Percentiles rank a stretch among this genome's conserved stretches.
Conservation (phyloP, 2,888 invertebrate species). For the Clostera curtula region DNA sequence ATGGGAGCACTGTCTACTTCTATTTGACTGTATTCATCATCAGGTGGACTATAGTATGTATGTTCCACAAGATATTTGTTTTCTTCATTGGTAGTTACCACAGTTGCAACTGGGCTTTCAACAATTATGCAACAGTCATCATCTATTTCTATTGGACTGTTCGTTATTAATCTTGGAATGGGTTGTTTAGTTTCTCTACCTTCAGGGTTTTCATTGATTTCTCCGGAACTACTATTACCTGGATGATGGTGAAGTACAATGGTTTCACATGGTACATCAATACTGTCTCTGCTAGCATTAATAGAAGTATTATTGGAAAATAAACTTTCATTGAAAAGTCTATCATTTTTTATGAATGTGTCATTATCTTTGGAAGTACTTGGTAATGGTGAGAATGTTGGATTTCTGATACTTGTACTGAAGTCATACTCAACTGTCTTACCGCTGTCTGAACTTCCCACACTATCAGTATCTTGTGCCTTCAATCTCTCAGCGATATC, state of each 20-base stretch:
- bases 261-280: slow-evolving; percentile 23
- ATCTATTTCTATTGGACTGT: slow-evolving; percentile 3
- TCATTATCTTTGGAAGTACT: slow-evolving; percentile 40
- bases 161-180: not conserved
- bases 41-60: slow-evolving; percentile 11
- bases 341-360: slow-evolving; percentile 35
- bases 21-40: slow-evolving; percentile 18
- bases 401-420: slow-evolving; percentile 7
- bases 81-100: too few relatives aligned
- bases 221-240: not conserved
- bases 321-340: slow-evolving; percentile 31
- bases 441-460: slow-evolving; percentile 26
- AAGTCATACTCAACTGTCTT: slow-evolving; percentile 20
- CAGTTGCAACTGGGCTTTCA: too few relatives aligned
- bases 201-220: too few relatives aligned
- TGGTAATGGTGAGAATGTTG: slow-evolving; percentile 36
- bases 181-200: slow-evolving; percentile 4
- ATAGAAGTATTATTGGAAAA: slow-evolving; percentile 5
- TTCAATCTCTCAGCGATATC: slow-evolving; percentile 20
- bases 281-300: not conserved
- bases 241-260: slow-evolving; percentile 17
- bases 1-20: slow-evolving; percentile 1
- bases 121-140: too few relatives aligned
- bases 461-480: slow-evolving; percentile 17
- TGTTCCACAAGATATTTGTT: too few relatives aligned